These are phyloP conservation scores for Sardina pilchardus DNA, from an alignment of 2,113 vertebrate genomes.

Conservation along the genomic window DNA sequence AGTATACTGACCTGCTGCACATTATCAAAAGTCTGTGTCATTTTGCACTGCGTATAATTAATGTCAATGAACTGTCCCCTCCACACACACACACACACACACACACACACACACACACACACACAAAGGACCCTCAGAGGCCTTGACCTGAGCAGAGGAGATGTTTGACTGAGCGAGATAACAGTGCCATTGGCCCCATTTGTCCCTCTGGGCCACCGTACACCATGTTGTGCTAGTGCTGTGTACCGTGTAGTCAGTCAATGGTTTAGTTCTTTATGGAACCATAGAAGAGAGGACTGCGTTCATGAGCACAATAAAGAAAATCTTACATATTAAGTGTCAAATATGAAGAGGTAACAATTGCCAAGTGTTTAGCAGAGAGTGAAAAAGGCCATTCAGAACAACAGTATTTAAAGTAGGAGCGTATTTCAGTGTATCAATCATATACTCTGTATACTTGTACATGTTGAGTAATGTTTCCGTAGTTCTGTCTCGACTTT, in stretches of 20 bases:
- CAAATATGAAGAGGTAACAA: slow-evolving; percentile 28
- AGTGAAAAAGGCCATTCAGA: slow-evolving; percentile 21
- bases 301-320: slow-evolving; percentile 13
- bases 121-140: slow-evolving; percentile 2
- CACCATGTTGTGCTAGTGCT: neutral
- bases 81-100: slow-evolving; percentile 26
- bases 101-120: slow-evolving; percentile 18
- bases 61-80: neutral
- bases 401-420: slow-evolving; percentile 43
- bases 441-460: slow-evolving; percentile 51
- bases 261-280: neutral
- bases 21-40: neutral
- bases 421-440: slow-evolving; percentile 47
- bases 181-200: neutral
- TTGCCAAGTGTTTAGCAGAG: neutral
- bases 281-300: neutral
- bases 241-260: slow-evolving; percentile 7
- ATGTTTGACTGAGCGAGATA: slow-evolving; percentile 14
- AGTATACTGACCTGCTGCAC: neutral
- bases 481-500: slow-evolving; percentile 55
- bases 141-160: slow-evolving; percentile 3
- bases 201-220: neutral
- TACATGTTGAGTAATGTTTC: slow-evolving; percentile 48
- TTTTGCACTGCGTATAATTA: neutral
- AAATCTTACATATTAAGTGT: slow-evolving; percentile 30